Conservation (phyloP, 2,113 vertebrate genomes). For the Peromyscus leucopus region DNA sequence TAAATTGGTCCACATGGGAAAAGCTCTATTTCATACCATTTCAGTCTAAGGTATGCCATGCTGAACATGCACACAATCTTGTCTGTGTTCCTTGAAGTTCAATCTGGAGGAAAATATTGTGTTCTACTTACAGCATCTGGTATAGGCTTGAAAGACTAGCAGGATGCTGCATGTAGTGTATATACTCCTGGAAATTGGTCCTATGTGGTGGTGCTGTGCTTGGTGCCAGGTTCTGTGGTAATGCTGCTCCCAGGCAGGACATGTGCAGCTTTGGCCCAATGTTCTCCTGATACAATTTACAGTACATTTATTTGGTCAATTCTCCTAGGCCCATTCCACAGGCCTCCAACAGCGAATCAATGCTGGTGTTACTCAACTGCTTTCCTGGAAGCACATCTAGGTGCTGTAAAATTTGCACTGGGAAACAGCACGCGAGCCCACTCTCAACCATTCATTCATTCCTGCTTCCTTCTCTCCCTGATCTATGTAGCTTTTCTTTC, state of each 20-base stretch:
- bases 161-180: not conserved
- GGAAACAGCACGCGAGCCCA: not conserved
- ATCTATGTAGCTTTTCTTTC: not conserved
- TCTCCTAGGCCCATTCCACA: not conserved
- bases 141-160: not conserved
- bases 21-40: not conserved
- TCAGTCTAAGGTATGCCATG: not conserved
- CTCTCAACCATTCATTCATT: not conserved
- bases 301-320: not conserved
- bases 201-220: accelerated
- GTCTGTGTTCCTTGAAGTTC: not conserved
- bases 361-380: not conserved
- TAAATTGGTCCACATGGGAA: not conserved
- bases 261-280: not conserved
- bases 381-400: not conserved
- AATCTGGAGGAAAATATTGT: not conserved
- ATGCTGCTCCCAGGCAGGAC: not conserved
- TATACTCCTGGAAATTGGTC: not conserved
- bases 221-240: not conserved
- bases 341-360: not conserved
- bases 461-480: not conserved
- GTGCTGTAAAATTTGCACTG: not conserved
- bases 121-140: not conserved
- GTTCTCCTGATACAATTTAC: not conserved
- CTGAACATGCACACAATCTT: not conserved